These are phyloP conservation scores for Drosophila emarginata DNA, from an alignment of 2,888 invertebrate species.

Conservation along the genomic window DNA sequence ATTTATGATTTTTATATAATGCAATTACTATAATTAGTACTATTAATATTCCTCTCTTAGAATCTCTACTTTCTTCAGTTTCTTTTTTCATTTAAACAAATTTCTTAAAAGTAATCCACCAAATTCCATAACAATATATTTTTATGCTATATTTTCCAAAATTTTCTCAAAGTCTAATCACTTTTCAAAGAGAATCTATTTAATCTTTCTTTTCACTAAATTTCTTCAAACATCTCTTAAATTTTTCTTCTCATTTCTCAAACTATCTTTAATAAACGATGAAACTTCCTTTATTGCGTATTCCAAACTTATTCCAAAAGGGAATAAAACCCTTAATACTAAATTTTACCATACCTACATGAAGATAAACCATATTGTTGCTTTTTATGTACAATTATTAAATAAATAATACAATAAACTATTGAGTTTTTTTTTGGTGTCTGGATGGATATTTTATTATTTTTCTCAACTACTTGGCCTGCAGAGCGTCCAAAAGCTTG, in stretches of 20 bases:
- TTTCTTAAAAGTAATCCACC: too few relatives aligned
- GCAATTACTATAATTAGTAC: too few relatives aligned
- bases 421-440: constrained; percentile 1
- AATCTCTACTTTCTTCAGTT: too few relatives aligned
- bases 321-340: neutral
- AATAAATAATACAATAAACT: constrained; percentile 26
- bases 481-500: constrained; percentile 61
- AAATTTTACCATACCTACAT: neutral
- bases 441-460: constrained; percentile 56
- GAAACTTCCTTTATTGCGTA: neutral
- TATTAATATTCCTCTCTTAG: too few relatives aligned
- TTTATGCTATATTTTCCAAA: neutral
- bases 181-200: too few relatives aligned
- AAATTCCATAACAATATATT: too few relatives aligned
- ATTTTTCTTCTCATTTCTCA: neutral
- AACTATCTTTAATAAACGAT: neutral
- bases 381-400: constrained; percentile 29
- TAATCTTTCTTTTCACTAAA: neutral
- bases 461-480: constrained; percentile 44
- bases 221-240: neutral
- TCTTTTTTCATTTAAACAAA: too few relatives aligned
- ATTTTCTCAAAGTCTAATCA: neutral
- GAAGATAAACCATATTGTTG: constrained; percentile 3
- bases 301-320: neutral
- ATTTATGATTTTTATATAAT: too few relatives aligned